phyloP scores from a whole-genome alignment of 2,797 vertebrate species.

The Alfaro cultratus region DNA sequence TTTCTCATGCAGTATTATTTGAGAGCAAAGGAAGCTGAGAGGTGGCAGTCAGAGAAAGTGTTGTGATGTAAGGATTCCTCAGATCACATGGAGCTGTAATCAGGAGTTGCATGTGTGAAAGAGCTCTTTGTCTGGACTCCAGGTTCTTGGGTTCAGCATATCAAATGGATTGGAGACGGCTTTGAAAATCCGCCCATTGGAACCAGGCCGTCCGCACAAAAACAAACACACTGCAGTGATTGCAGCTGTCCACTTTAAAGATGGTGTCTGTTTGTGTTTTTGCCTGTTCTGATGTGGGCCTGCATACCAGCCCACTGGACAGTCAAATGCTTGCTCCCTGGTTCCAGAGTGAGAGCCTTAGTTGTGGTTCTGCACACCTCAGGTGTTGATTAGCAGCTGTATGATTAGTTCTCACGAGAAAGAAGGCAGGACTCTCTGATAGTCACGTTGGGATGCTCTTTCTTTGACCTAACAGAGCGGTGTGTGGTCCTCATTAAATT shows the following conservation, averaged over 20 bases:
- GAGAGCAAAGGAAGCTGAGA: constrained; percentile 32
- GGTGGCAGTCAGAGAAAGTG: constrained; percentile 56
- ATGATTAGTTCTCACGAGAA: constrained; percentile 14
- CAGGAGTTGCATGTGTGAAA: constrained; percentile 74
- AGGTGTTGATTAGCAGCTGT: constrained; percentile 1
- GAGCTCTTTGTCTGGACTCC: constrained; percentile 79
- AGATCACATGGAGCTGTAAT: constrained; percentile 77
- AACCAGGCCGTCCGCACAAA: constrained; percentile 70
- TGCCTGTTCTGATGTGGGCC: constrained; percentile 39
- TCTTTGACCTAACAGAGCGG: constrained; percentile 23
- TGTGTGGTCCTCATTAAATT: constrained; percentile 40
- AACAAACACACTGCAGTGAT: constrained; percentile 73
- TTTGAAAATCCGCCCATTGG: constrained; percentile 76
- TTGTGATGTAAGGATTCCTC: constrained; percentile 78
- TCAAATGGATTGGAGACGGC: constrained; percentile 82
- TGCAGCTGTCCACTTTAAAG: constrained; percentile 57
- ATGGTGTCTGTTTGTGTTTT: constrained; percentile 64
- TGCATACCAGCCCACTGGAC: constrained; percentile 60
- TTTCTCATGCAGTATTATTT: constrained; percentile 38
- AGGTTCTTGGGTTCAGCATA: constrained; percentile 80
- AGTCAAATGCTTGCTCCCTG: constrained; percentile 34
- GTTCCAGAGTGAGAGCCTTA: constrained; percentile 28
- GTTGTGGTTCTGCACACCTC: constrained; percentile 7
- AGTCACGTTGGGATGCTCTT: constrained; percentile 8
- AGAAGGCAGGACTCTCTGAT: constrained; percentile 15